phyloP scores from a whole-genome alignment of 2,113 vertebrate species.

The Genyomyrus donnyi region DNA sequence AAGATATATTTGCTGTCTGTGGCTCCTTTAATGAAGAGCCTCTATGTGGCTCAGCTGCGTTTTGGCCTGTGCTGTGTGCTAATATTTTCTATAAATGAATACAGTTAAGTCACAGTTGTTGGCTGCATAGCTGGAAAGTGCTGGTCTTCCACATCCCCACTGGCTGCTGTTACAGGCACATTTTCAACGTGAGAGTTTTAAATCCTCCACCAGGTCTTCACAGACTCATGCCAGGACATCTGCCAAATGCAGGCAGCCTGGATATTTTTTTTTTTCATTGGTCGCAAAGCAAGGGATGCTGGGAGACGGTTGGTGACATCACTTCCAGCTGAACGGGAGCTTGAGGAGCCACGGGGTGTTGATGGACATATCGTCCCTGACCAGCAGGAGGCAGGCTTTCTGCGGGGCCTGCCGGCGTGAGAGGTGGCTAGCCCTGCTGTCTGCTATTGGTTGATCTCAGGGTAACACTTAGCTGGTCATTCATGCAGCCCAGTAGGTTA shows the following conservation, averaged over 20 bases:
- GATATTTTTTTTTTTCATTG: background rate
- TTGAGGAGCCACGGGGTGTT: background rate
- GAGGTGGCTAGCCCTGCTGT: background rate
- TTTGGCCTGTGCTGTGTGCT: background rate
- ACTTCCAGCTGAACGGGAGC: background rate
- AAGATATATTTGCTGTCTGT: background rate
- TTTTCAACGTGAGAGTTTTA: background rate
- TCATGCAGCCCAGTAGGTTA: background rate
- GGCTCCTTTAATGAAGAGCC: background rate
- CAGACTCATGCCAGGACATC: background rate
- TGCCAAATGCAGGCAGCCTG: background rate
- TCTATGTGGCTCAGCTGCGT: background rate
- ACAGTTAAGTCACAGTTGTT: background rate
- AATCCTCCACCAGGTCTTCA: background rate
- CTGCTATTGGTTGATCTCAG: background rate
- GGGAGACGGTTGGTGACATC: background rate
- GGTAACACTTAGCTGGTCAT: background rate
- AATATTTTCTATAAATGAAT: background rate
- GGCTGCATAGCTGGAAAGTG: background rate
- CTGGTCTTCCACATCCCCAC: background rate
- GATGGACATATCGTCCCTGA: background rate
- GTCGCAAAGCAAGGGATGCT: background rate
- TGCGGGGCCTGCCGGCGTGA: background rate
- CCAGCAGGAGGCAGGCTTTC: background rate
- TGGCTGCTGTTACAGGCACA: background rate